Evolutionary conservation across 35 echinoderm and acorn worm species (phyloP), one percentile per base, ranked within the genome.

Genomic region (Hemicentrotus pulcherrimus): DNA sequence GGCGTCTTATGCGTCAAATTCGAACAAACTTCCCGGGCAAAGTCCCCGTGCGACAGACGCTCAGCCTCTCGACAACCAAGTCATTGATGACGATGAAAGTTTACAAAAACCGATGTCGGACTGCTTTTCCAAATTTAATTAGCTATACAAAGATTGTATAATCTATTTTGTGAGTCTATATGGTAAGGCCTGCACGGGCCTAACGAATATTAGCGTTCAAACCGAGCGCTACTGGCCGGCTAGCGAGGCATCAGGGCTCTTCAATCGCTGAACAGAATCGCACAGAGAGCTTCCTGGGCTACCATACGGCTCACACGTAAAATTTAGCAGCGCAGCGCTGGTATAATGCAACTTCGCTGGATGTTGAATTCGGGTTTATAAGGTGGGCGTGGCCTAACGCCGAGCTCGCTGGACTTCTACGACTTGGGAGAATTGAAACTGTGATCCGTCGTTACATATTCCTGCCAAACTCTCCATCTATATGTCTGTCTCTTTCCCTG

Each of bases 311-410:
- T 90, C 46, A 47, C 88, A 90, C 88, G 88, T 47, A 78, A 78
- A 55, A 78, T 78, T 78, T n/a, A n/a, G 65, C 46, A 32, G 88
- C 4, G 32, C 31, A 45, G 32, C 32, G 88, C 31, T 90, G 88
- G 88, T 90, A 15, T 90, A 90, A 90, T 47, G 31, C 46, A 19
- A 15, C 32, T 45, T 33, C 88, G n/a, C 88, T 90, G 88, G 46
- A 90, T 28, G 65, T 47, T 90, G 88, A 90, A 47, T 90, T 33
- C 88, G 88, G 32, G 88, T 90, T 78, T 33, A 90, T 90, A 90
- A 33, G 88, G 88, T 90, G n/a, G 88, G 88, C 88, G 88, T 90
- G 88, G 88, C 46, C 46, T 90, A 90, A 30, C 32, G 32, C 31
- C 18, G 12, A 18, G 32, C 18, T 47, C 88, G 46, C 12, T 24